phyloP scores from a whole-genome alignment of 64 coral and sea anemone species.

The Cladopsammia gracilis region DNA sequence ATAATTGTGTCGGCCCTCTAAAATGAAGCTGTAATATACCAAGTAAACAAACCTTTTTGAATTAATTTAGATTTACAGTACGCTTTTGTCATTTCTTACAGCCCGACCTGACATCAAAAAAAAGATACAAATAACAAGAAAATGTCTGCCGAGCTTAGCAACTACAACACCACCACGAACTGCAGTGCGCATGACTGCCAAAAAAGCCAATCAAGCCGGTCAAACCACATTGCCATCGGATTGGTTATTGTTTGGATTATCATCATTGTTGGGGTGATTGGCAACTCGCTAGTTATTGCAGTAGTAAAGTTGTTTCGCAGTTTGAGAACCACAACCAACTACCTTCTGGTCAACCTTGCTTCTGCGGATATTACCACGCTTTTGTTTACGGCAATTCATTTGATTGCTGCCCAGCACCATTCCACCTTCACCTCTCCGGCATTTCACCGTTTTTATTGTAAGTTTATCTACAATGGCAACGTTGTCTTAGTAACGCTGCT shows the following conservation, averaged over 20 bases:
- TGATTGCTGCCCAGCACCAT: background rate
- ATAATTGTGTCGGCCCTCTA: no score
- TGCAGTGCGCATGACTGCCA: no score
- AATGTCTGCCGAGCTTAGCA: background rate
- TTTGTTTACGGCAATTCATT: conserved; percentile 55
- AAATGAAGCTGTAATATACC: no score
- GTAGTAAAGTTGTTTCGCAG: conserved; percentile 33
- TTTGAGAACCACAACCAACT: conserved; percentile 75
- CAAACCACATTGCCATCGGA: background rate
- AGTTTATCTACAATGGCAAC: conserved; percentile 48
- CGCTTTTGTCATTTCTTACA: no score
- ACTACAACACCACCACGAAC: background rate
- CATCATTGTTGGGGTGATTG: conserved; percentile 47
- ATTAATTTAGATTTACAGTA: no score
- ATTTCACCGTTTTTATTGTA: conserved; percentile 61
- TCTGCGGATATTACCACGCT: conserved; percentile 66
- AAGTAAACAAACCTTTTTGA: no score
- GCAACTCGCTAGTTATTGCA: conserved; percentile 58
- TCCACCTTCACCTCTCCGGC: background rate
- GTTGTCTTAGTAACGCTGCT: conserved; percentile 50
- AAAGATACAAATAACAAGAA: no score
- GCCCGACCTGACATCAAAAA: no score
- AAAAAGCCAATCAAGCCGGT: background rate
- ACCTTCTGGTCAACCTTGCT: conserved; percentile 79
- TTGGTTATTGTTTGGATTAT: conserved; percentile 5